Conservation (phyloP, 2,888 invertebrate species). For the Nephrotoma appendiculata region DNA sequence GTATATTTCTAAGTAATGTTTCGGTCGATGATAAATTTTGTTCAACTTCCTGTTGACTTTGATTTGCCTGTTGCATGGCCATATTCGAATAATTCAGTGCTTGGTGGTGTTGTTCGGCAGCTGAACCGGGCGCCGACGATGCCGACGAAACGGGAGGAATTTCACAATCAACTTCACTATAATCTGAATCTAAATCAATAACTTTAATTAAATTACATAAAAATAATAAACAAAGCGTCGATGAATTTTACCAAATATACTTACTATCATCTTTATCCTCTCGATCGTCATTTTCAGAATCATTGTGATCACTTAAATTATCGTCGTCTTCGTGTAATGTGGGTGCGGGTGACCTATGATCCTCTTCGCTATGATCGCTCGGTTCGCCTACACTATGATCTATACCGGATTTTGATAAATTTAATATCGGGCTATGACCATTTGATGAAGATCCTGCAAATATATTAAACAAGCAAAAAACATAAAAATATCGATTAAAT, state of each 20-base stretch:
- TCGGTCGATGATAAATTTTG: conserved; percentile 71
- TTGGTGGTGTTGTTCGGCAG: conserved; percentile 37
- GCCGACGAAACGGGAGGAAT: conserved; percentile 46
- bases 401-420: conserved; percentile 76
- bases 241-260: conserved; percentile 18
- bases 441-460: conserved; percentile 48
- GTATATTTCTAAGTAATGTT: conserved; percentile 86
- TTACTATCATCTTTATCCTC: conserved; percentile 53
- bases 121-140: conserved; percentile 35
- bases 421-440: conserved; percentile 82
- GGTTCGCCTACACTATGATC: conserved; percentile 47
- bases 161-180: conserved; percentile 62
- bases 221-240: conserved; percentile 1
- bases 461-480: background rate
- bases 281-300: conserved; percentile 74
- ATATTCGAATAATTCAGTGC: conserved; percentile 72
- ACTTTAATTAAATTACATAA: conserved; percentile 1
- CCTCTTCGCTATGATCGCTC: conserved; percentile 43
- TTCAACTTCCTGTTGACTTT: conserved; percentile 34
- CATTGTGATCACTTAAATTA: conserved; percentile 67
- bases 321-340: conserved; percentile 61
- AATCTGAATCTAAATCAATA: conserved; percentile 31
- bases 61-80: conserved; percentile 41
- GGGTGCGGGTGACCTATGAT: conserved; percentile 33
- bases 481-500: background rate